These are phyloP conservation scores for Peromyscus californicus DNA, from an alignment of 2,113 vertebrate genomes.

Conservation along the genomic window DNA sequence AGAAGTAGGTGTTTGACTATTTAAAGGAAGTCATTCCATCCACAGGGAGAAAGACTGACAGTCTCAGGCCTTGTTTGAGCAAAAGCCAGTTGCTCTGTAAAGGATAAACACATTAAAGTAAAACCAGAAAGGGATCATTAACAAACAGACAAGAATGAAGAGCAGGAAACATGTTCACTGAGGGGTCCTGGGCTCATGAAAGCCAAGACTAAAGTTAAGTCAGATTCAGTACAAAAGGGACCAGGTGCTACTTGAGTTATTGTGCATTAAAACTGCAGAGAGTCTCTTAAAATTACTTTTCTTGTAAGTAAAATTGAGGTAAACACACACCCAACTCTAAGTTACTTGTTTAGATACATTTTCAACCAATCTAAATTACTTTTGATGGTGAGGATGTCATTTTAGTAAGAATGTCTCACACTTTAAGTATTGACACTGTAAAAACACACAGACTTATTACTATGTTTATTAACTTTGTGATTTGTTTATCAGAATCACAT, in stretches of 20 bases:
- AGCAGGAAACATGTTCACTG: not conserved
- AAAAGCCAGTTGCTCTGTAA: not conserved
- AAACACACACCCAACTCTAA: constrained; percentile 19
- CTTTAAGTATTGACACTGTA: constrained; percentile 34
- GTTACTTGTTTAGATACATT: not conserved
- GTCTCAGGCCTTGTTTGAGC: not conserved
- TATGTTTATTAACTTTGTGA: not conserved
- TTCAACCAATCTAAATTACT: constrained; percentile 3
- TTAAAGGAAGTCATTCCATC: constrained; percentile 45
- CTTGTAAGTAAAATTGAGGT: not conserved
- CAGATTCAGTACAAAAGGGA: not conserved
- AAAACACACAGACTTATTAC: not conserved
- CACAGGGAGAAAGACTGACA: not conserved
- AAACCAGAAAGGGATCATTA: not conserved
- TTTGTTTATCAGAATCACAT: constrained; percentile 4
- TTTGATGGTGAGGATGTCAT: not conserved
- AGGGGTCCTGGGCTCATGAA: not conserved
- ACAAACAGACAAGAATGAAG: not conserved
- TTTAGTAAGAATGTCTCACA: not conserved
- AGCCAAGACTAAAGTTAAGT: constrained; percentile 16
- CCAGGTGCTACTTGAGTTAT: not conserved
- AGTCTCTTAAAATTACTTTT: constrained; percentile 5
- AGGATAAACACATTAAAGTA: not conserved
- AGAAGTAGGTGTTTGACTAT: not conserved
- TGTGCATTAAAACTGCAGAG: not conserved